A percentile compares a stretch with the other conserved stretches of the same genome.
Evolutionary conservation across 2,113 vertebrate genomes (phyloP).

Genomic region (Synodontis membranacea): DNA sequence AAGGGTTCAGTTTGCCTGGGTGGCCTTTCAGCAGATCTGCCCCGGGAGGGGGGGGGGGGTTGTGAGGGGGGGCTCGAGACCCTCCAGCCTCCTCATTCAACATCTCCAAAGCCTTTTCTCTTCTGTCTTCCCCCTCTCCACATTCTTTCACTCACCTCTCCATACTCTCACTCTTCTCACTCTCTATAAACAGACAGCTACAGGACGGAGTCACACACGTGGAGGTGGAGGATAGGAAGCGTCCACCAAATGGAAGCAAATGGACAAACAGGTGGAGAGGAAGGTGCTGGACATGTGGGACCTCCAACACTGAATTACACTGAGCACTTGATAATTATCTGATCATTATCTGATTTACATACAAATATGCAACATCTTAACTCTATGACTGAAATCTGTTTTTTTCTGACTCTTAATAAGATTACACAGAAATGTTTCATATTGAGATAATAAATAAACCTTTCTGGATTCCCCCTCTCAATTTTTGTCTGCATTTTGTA

Average conservation of each 20-base stretch:
- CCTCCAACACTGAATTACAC: background rate
- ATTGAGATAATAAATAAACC: background rate
- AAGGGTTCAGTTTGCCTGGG: conserved; percentile 74
- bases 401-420: background rate
- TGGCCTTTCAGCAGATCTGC: conserved; percentile 62
- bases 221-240: background rate
- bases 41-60: conserved; percentile 16
- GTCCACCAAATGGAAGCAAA: conserved; percentile 27
- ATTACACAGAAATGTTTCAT: background rate
- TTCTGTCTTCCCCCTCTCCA: background rate
- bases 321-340: background rate
- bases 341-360: background rate
- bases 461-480: background rate
- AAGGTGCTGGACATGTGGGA: conserved; percentile 34
- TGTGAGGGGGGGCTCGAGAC: conserved; percentile 29
- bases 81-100: conserved; percentile 27
- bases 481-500: background rate
- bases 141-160: conserved; percentile 22
- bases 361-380: background rate
- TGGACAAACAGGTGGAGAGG: background rate
- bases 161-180: background rate
- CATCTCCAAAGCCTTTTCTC: background rate
- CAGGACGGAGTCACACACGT: background rate
- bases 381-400: background rate
- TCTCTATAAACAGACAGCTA: background rate